Base-by-base conservation (phyloP, 2,113 vertebrate genomes). In the Macquaria australasica region DNA sequence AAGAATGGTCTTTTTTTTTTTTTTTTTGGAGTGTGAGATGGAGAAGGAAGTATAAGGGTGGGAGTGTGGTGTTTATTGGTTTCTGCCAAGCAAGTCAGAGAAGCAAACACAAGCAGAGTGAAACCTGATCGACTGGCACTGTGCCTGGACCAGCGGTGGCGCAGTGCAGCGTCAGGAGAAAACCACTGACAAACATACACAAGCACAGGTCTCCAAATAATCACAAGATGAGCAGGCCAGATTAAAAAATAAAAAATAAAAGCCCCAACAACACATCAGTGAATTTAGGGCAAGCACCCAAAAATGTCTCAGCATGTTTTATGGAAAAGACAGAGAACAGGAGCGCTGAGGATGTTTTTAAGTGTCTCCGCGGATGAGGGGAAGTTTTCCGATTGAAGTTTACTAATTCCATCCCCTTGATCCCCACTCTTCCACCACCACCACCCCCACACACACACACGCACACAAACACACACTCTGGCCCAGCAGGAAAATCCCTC, bases 61-160 rank as follows among this genome's bases (percentile, higher is more conserved):
- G 91, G 91, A 94, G 87, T 85, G 86, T 85, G 77, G 87, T 94
- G 93, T 95, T 95, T 95, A 94, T 94, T 94, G 92, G 89, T 94
- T 94, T 91, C 90, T 95, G 94, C 91, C 93, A 94, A 89, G 85
- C 84, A 82, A 84, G 85, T 90, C 89, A 76, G 84, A 86, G 92
- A 91, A 89, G 93, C 91, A 93, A 93, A 95, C 91, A 94, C 89
- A 89, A 89, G 85, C 84, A 78, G 90, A 90, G 77, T 91, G 94
- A 94, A 94, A 94, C 91, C 88, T 59, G 90, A 94, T 89, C 91
- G 66, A 91, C 86, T 93, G 90, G 91, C 90, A 90, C 72, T 6
- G 56, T 48, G 92, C 87, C 90, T 83, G 92, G 88, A 70, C 81
- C 80, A 28, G 89, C 82, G 63, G 72, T 55, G 31, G 69, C 56